Conservation (phyloP, 1,140 invertebrate species). For the Leptinotarsa undecemlineata region DNA sequence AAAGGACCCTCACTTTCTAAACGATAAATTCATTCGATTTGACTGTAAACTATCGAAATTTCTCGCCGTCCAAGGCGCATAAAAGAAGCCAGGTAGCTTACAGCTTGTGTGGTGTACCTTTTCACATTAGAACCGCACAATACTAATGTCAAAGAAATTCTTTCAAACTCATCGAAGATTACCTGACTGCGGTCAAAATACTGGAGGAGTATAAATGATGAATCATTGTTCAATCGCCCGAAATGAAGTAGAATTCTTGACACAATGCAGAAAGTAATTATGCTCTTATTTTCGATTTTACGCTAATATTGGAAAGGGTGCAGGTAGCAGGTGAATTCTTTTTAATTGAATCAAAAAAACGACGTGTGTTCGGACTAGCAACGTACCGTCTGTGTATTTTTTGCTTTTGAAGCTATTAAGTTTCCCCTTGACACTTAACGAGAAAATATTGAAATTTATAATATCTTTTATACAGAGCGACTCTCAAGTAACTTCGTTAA, state of each 20-base stretch:
- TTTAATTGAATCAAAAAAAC: neutral
- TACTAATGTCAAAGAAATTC: neutral
- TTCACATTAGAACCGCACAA: neutral
- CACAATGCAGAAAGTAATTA: slow-evolving; percentile 7
- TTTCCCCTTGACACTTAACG: too few species aligned
- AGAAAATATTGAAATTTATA: too few species aligned
- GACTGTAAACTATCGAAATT: slow-evolving; percentile 7
- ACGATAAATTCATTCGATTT: slow-evolving; percentile 11
- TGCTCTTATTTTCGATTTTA: slow-evolving; percentile 4
- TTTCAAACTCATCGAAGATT: slow-evolving; percentile 9
- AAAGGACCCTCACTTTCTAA: neutral
- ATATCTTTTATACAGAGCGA: too few species aligned
- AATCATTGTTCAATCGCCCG: slow-evolving; percentile 15
- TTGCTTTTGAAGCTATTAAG: too few species aligned
- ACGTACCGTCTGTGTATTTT: too few species aligned
- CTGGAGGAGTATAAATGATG: neutral
- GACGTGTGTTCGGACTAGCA: neutral
- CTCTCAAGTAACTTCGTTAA: too few species aligned
- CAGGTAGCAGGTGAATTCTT: slow-evolving; percentile 6
- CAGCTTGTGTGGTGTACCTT: slow-evolving; percentile 15
- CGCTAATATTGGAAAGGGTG: neutral
- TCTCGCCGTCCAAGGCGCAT: neutral
- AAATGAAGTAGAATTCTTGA: slow-evolving; percentile 9
- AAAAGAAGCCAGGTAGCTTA: slow-evolving; percentile 5
- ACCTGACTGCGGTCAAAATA: slow-evolving; percentile 21